Percentiles rank a stretch among this genome's conserved stretches.
phyloP scores from a whole-genome alignment of 2,113 vertebrate species.

The Cisticola juncidis region DNA sequence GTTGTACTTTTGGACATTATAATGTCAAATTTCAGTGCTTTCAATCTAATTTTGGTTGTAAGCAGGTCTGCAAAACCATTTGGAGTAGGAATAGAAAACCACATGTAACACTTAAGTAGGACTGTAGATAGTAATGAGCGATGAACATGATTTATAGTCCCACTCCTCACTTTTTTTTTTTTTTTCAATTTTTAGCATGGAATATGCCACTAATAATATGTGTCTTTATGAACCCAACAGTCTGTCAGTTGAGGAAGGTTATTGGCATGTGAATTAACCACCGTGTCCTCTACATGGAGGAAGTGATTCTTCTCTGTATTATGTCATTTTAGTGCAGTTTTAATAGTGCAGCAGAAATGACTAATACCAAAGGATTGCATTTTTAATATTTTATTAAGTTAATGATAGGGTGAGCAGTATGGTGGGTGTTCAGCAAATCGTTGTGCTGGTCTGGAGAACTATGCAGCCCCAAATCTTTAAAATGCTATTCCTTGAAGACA shows the following conservation, averaged over 20 bases:
- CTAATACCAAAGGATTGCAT: neutral
- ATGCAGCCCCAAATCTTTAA: neutral
- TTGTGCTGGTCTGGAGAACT: neutral
- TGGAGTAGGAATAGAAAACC: neutral
- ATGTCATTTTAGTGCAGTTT: neutral
- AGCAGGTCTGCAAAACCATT: neutral
- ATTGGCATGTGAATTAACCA: neutral
- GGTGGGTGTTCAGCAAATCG: neutral
- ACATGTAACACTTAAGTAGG: neutral
- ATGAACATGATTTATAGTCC: neutral
- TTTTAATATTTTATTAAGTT: neutral
- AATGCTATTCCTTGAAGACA: neutral
- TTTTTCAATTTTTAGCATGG: neutral
- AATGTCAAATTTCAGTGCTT: neutral
- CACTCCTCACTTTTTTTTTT: neutral
- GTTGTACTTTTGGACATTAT: neutral
- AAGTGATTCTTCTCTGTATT: neutral
- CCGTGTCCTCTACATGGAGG: neutral
- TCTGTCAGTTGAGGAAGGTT: neutral
- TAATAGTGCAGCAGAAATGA: neutral
- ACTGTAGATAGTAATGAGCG: neutral
- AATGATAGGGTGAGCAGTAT: neutral
- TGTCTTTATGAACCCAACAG: neutral
- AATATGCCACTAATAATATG: neutral
- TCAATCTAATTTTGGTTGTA: neutral